Evolutionary conservation across 2,113 vertebrate species (phyloP).

Genomic region (Sinocyclocheilus rhinocerous): DNA sequence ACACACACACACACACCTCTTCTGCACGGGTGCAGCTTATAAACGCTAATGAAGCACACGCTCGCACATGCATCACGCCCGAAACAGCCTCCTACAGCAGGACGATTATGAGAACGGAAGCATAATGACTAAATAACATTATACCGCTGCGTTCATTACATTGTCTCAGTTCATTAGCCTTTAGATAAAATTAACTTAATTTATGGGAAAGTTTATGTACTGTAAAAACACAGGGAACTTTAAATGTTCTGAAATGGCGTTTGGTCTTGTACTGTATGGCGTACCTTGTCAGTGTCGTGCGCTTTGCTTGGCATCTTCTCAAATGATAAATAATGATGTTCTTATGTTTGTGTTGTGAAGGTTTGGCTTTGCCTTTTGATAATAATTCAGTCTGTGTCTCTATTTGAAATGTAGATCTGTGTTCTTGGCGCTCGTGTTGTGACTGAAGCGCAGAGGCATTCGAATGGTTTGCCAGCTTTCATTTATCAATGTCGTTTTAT

Average conservation of each 20-base stretch:
- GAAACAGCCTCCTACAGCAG: too few relatives aligned
- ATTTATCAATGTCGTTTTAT: conserved; percentile 35
- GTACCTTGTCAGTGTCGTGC: too few relatives aligned
- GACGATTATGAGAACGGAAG: too few relatives aligned
- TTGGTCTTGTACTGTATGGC: too few relatives aligned
- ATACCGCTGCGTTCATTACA: too few relatives aligned
- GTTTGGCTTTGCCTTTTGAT: neutral
- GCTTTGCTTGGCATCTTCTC: too few relatives aligned
- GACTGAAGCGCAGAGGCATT: neutral
- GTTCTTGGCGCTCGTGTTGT: neutral
- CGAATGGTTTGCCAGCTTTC: conserved; percentile 32
- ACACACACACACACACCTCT: neutral
- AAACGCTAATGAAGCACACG: too few relatives aligned
- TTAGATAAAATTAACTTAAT: neutral
- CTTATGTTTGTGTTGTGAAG: neutral
- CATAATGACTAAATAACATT: too few relatives aligned
- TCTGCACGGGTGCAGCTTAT: too few relatives aligned
- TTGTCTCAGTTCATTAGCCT: neutral
- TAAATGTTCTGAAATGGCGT: too few relatives aligned
- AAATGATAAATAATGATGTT: neutral
- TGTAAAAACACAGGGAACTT: neutral
- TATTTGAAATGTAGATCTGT: conserved; percentile 20
- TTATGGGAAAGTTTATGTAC: neutral
- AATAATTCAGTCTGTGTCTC: conserved; percentile 28
- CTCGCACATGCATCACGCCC: too few relatives aligned